Conservation (phyloP, 2,888 invertebrate genomes). For the Caenorhabditis panamensis region DNA sequence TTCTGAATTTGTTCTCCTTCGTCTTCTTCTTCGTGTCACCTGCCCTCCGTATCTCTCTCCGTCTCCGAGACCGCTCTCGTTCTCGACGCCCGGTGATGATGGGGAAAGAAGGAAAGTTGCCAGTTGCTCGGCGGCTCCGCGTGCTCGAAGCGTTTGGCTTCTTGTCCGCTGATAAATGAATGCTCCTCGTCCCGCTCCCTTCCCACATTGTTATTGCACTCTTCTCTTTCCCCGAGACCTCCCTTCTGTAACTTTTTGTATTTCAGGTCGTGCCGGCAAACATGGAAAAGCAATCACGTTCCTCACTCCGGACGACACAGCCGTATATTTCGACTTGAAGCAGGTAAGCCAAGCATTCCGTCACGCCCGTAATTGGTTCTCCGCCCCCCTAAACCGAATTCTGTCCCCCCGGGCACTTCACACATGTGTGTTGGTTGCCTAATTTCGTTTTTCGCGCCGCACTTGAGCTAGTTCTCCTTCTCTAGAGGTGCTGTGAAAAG, state of each 20-base stretch:
- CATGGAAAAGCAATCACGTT: slow-evolving; percentile 96
- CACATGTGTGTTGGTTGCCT: slow-evolving; percentile 39
- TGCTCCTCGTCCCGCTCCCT: slow-evolving; percentile 10
- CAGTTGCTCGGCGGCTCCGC: slow-evolving; percentile 39
- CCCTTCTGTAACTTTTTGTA: slow-evolving; percentile 4
- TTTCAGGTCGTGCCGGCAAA: slow-evolving; percentile 95
- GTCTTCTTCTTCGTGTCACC: slow-evolving; percentile 26
- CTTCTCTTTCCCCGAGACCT: neutral
- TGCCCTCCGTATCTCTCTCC: slow-evolving; percentile 26
- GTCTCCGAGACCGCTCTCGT: slow-evolving; percentile 1
- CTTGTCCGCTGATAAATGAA: slow-evolving; percentile 35
- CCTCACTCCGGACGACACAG: slow-evolving; percentile 96
- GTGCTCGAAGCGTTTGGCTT: slow-evolving; percentile 4
- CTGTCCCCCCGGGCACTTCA: slow-evolving; percentile 35
- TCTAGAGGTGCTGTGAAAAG: slow-evolving; percentile 22
- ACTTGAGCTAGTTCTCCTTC: slow-evolving; percentile 56
- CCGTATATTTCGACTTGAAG: slow-evolving; percentile 96
- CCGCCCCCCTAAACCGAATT: slow-evolving; percentile 50
- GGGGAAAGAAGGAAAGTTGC: slow-evolving; percentile 26
- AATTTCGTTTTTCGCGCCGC: slow-evolving; percentile 45
- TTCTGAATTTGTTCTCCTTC: slow-evolving; percentile 10
- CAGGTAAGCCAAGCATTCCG: slow-evolving; percentile 85
- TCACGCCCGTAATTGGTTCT: slow-evolving; percentile 35
- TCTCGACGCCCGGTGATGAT: neutral
- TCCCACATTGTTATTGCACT: slow-evolving; percentile 41